Evolutionary conservation across 53 echinoderm and acorn worm genomes (phyloP).

Genomic region (Stichopus horrens): DNA sequence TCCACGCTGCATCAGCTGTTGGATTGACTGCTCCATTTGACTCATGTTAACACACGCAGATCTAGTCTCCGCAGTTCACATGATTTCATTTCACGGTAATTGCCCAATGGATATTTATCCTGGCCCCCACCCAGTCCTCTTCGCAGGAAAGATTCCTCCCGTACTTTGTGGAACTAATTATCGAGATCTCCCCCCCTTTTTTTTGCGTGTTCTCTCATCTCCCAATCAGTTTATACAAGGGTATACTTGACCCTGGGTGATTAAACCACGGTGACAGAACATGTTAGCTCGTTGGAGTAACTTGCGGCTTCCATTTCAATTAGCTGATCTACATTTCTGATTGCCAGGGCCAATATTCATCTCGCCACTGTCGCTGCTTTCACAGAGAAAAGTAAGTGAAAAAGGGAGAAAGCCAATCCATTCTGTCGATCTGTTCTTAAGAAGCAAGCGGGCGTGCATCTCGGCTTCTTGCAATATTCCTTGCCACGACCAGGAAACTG

Average conservation of each 20-base stretch:
- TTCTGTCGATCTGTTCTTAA: background rate
- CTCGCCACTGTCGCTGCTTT: background rate
- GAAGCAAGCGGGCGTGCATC: background rate
- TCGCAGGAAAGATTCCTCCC: background rate
- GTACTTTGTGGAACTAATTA: background rate
- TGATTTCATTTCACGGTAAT: no score
- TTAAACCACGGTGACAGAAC: constrained; percentile 23
- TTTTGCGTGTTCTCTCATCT: background rate
- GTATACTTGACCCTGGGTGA: constrained; percentile 28
- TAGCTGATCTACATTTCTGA: constrained; percentile 31
- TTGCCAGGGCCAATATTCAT: constrained; percentile 22
- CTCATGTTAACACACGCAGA: no score
- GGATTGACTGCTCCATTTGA: no score
- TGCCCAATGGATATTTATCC: no score
- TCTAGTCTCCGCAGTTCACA: no score
- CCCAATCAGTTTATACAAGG: constrained; percentile 1
- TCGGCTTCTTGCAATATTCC: background rate
- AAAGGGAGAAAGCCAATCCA: background rate
- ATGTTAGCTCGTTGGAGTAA: background rate
- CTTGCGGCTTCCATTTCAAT: constrained; percentile 29
- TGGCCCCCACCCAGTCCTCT: no score
- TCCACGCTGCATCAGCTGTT: no score
- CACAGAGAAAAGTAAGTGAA: background rate
- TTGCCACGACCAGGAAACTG: background rate
- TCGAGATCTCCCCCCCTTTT: background rate